Evolutionary conservation across 1,140 invertebrate genomes (phyloP).

Genomic region (Pinna nobilis): DNA sequence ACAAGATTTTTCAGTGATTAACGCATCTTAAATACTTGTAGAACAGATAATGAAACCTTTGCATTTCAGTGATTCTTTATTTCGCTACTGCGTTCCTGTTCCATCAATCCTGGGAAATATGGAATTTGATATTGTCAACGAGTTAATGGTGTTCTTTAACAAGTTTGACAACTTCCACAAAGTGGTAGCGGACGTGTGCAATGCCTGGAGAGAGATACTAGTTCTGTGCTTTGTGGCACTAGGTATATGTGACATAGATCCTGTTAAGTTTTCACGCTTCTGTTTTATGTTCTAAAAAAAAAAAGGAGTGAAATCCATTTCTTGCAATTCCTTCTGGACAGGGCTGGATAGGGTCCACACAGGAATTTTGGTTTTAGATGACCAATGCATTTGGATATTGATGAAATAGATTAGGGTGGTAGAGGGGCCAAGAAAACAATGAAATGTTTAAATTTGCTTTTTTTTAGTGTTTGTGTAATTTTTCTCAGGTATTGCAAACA

Average conservation of each 20-base stretch:
- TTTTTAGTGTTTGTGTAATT: too few relatives aligned
- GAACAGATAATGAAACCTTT: conserved; percentile 14
- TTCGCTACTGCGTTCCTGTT: conserved; percentile 92
- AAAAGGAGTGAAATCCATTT: background rate
- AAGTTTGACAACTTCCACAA: conserved; percentile 91
- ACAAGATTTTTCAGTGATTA: background rate
- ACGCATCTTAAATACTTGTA: too few relatives aligned
- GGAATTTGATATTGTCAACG: conserved; percentile 49
- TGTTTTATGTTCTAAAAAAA: background rate
- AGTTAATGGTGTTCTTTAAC: conserved; percentile 86
- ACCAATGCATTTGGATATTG: too few relatives aligned
- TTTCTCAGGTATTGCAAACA: too few relatives aligned
- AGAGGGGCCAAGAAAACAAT: too few relatives aligned
- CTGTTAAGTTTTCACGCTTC: background rate
- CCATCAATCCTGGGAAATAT: conserved; percentile 76
- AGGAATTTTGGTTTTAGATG: too few relatives aligned
- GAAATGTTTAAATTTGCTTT: too few relatives aligned
- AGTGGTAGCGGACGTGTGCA: conserved; percentile 89
- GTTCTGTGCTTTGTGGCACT: conserved; percentile 86
- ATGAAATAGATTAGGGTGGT: too few relatives aligned
- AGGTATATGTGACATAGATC: conserved; percentile 76
- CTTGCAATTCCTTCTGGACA: too few relatives aligned
- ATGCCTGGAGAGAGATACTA: conserved; percentile 86
- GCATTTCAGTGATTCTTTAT: conserved; percentile 77
- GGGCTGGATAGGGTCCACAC: too few relatives aligned